Percentiles rank a stretch among this genome's conserved stretches.
These are phyloP conservation scores for Sebastes trivittatus DNA, from an alignment of 2,797 vertebrate genomes.

Conservation along the genomic window DNA sequence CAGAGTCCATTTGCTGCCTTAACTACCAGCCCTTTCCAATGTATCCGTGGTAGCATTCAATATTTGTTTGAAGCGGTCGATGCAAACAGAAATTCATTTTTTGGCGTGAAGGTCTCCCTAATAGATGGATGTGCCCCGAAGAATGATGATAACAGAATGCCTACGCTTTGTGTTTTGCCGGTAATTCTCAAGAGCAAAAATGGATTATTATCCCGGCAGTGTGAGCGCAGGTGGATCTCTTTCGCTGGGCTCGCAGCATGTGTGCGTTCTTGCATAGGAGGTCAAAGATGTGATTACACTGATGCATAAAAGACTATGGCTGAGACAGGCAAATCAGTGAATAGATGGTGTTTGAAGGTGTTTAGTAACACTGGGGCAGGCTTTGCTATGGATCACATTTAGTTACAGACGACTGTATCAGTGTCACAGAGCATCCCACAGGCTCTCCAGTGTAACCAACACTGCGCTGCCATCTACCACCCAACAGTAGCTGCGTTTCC, in stretches of 20 bases:
- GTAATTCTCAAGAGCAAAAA: slow-evolving; percentile 35
- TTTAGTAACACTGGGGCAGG: slow-evolving; percentile 17
- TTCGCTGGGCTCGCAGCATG: slow-evolving; percentile 1
- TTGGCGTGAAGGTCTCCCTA: slow-evolving; percentile 39
- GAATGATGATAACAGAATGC: slow-evolving; percentile 33
- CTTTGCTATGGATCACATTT: slow-evolving; percentile 25
- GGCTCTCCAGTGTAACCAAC: slow-evolving; percentile 21
- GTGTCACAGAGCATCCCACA: slow-evolving; percentile 6
- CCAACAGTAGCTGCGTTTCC: not conserved
- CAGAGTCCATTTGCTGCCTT: slow-evolving; percentile 57
- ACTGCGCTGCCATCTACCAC: slow-evolving; percentile 36
- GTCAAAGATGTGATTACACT: slow-evolving; percentile 54
- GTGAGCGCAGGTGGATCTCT: slow-evolving; percentile 31
- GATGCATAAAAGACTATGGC: slow-evolving; percentile 23
- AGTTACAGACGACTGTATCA: slow-evolving; percentile 10
- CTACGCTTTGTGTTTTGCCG: slow-evolving; percentile 20
- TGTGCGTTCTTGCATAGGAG: slow-evolving; percentile 39
- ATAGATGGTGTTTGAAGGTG: slow-evolving; percentile 24
- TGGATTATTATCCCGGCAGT: slow-evolving; percentile 34
- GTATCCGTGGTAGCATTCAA: slow-evolving; percentile 35
- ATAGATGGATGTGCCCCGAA: slow-evolving; percentile 42
- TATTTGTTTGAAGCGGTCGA: slow-evolving; percentile 31
- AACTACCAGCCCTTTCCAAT: slow-evolving; percentile 17
- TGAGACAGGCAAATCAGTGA: slow-evolving; percentile 14
- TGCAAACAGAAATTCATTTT: slow-evolving; percentile 40